These are phyloP conservation scores for Palythoa grandis DNA, from an alignment of 92 coral and sea anemone species.

Conservation along the genomic window DNA sequence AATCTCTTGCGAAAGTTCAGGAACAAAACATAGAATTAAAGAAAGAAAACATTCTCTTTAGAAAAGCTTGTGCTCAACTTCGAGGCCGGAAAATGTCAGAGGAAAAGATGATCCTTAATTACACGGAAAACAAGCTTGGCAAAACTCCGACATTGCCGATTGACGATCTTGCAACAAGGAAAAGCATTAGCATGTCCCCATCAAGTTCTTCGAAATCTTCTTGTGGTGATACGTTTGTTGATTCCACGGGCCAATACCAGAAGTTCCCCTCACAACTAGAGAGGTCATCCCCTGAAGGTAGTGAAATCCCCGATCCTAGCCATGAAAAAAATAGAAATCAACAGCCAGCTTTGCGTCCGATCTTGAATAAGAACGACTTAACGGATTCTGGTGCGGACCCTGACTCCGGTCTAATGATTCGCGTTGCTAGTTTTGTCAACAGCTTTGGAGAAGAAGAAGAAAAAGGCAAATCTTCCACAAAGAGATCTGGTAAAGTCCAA, in stretches of 20 bases:
- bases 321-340: conserved; percentile 3
- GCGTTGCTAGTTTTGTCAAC: conserved; percentile 36
- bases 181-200: background rate
- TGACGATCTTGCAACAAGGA: background rate
- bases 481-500: conserved; percentile 13
- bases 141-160: background rate
- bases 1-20: conserved; percentile 64
- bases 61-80: conserved; percentile 70
- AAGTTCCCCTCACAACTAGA: conserved; percentile 23
- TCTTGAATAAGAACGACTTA: background rate
- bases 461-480: background rate
- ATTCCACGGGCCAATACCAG: background rate
- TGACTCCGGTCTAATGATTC: conserved; percentile 33
- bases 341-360: conserved; percentile 6
- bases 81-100: conserved; percentile 54
- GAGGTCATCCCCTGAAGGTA: conserved; percentile 41
- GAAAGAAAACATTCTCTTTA: conserved; percentile 71
- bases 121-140: background rate
- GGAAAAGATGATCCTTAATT: conserved; percentile 8
- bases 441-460: conserved; percentile 27
- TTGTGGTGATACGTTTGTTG: background rate
- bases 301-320: conserved; percentile 38
- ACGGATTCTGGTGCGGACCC: background rate
- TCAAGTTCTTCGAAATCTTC: conserved; percentile 14
- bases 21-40: conserved; percentile 70